Evolutionary conservation across 2,888 invertebrate species (phyloP).

Genomic region (Eurytoma adleriae): DNA sequence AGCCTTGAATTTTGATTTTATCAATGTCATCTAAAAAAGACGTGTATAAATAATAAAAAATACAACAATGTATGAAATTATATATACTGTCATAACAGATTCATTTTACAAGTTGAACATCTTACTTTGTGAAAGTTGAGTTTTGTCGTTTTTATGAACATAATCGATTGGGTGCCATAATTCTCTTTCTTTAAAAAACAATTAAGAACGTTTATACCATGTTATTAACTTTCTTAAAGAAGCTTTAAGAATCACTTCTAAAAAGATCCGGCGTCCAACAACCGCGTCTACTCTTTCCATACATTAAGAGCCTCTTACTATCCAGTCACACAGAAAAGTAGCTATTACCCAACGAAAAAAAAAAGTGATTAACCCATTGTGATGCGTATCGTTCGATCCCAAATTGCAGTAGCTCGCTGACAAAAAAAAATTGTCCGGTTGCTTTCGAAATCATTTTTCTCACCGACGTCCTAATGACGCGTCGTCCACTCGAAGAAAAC

Average conservation of each 20-base stretch:
- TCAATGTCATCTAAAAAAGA: not conserved
- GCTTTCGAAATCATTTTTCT: slow-evolving; percentile 25
- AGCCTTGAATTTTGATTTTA: not conserved
- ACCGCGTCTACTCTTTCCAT: not conserved
- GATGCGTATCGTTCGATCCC: too few species aligned
- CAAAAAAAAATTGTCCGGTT: not conserved
- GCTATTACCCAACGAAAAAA: not conserved
- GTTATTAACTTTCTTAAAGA: not conserved
- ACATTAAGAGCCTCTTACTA: not conserved
- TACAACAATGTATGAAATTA: too few species aligned
- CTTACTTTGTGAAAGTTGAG: too few species aligned
- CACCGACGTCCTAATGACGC: not conserved
- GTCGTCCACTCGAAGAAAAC: not conserved
- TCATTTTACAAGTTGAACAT: too few species aligned
- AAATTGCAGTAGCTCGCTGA: not conserved
- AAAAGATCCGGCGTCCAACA: too few species aligned
- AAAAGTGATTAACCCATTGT: not conserved
- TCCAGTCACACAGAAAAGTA: not conserved
- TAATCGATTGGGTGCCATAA: too few species aligned
- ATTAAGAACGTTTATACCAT: not conserved
- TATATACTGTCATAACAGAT: too few species aligned
- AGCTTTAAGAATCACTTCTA: not conserved
- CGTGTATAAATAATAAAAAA: not conserved
- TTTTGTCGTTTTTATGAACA: too few species aligned
- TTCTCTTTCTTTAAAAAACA: too few species aligned